Conservation (phyloP, 2,797 vertebrate genomes). For the Danio albolineatus region DNA sequence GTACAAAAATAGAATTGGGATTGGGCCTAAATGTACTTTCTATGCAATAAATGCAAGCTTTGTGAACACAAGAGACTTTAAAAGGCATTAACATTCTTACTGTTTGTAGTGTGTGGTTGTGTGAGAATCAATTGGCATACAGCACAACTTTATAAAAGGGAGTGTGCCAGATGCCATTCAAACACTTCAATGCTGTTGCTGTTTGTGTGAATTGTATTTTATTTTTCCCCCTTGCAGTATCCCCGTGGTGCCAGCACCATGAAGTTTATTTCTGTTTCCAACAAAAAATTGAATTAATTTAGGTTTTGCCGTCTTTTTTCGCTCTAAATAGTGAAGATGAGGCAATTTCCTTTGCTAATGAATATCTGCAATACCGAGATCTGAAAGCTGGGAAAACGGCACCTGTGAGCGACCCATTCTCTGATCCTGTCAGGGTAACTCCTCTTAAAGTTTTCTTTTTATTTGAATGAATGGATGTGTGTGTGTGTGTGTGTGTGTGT, state of each 20-base stretch:
- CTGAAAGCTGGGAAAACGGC: slow-evolving; percentile 65
- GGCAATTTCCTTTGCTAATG: slow-evolving; percentile 79
- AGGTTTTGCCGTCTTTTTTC: neutral
- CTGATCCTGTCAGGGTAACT: slow-evolving; percentile 81
- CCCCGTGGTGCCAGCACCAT: neutral
- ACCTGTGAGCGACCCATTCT: slow-evolving; percentile 59
- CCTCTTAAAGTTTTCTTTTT: neutral
- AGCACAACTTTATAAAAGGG: too few relatives aligned
- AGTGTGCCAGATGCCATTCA: too few relatives aligned
- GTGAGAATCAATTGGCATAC: too few relatives aligned
- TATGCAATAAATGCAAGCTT: too few relatives aligned
- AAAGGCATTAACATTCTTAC: too few relatives aligned
- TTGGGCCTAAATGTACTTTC: too few relatives aligned
- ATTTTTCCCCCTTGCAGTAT: neutral
- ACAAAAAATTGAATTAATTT: neutral
- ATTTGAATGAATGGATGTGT: too few relatives aligned
- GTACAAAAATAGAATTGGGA: too few relatives aligned
- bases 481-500: neutral
- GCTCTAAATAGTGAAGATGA: slow-evolving; percentile 79
- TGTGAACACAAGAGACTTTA: too few relatives aligned
- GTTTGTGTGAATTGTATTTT: too few relatives aligned
- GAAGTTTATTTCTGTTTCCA: neutral
- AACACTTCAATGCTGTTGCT: too few relatives aligned
- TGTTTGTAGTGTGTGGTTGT: too few relatives aligned
- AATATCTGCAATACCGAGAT: slow-evolving; percentile 78